Base-by-base conservation (phyloP, 2,797 vertebrate genomes). In the Prunella strophiata region DNA sequence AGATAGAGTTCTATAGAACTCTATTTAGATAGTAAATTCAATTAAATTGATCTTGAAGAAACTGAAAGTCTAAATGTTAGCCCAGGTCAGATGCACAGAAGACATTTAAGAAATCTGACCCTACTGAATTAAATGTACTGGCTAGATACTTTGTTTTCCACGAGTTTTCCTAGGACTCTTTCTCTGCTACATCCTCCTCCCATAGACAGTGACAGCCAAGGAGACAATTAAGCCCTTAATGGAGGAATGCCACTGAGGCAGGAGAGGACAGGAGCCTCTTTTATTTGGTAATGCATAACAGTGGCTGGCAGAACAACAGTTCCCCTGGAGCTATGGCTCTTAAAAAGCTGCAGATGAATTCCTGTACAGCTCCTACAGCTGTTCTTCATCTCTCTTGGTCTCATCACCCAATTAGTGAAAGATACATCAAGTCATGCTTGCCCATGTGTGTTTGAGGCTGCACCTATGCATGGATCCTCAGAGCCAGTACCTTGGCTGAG, bases 321-420 rank as follows among this genome's bases (percentile, higher is more conserved):
- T 94, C 47, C 83, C 89, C 94, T 63, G 65, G 80, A 97, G 96
- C 92, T 85, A 78, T 32, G 72, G 75, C 87, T 94, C 71, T 43
- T 88, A 80, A 79, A 84, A 77, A 85, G 85, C 74, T 91, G 55
- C 48, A 95, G 75, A 84, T 66, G 77, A 55, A 59, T 77, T 95
- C 83, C 87, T 89, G n/a, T 59, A 58, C 22, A 68, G 79, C 72
- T 97, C 75, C 90, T 94, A 85, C 97, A 97, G 95, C 93, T 97
- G 95, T 91, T 98, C 89, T 55, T 71, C 32, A 47, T 96, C 97
- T 96, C 85, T 88, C 83, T 83, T 72, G 88, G 86, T 74, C 82
- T 98, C 93, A 96, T 89, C 94, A 97, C 91, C 86, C 94, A 97
- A 63, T 95, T 91, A 96, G 92, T 72, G 89, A 88, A 94, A 94